Base-by-base conservation (phyloP, 2,888 invertebrate species). In the Drosophila lacicola region DNA sequence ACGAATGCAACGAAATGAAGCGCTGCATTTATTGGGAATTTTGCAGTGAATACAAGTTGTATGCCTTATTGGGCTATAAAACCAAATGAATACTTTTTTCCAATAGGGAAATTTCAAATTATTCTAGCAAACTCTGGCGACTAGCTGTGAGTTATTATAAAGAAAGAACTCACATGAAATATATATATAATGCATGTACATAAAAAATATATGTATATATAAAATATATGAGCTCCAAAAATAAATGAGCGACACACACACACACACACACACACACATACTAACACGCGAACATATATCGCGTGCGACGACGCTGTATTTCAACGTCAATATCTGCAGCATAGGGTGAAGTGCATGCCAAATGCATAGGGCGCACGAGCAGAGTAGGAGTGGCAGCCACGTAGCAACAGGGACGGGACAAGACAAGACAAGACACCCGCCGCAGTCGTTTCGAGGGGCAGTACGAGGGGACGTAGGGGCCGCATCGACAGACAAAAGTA, bases 261-360 rank as follows among this genome's bases (percentile, higher is more conserved):
- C 47, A 71, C 41, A 54, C 42, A 63, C 53, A 55, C 19, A 49
- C 1, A 66, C 2, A 33, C 8, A 53, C 10, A 37, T 4, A 44
- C 11, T n/a, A 13, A 14, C 10, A 65, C n/a, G 49, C 45, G 37
- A 46, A 70, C 51, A 53, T 55, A 65, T 63, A 83, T 90, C 87
- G 89, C 89, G 89, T 89, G 89, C 88, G 71, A 71, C 75, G 69
- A 70, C 68, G 80, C 78, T 76, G 86, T 88, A 90, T 89, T 83
- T 88, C 88, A 87, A 80, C 89, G 86, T 86, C 89, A 90, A 82
- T 83, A 90, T 90, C 82, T 74, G 66, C 72, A 50, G 65, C 78
- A 80, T 82, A 82, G 83, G 88, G 88, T 86, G 86, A 82, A 82
- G 83, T 88, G 87, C 81, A 79, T 66, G 76, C 80, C 70, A 79